These are phyloP conservation scores for Eudasyphora cyanicolor DNA, from an alignment of 2,888 invertebrate species.

Conservation along the genomic window DNA sequence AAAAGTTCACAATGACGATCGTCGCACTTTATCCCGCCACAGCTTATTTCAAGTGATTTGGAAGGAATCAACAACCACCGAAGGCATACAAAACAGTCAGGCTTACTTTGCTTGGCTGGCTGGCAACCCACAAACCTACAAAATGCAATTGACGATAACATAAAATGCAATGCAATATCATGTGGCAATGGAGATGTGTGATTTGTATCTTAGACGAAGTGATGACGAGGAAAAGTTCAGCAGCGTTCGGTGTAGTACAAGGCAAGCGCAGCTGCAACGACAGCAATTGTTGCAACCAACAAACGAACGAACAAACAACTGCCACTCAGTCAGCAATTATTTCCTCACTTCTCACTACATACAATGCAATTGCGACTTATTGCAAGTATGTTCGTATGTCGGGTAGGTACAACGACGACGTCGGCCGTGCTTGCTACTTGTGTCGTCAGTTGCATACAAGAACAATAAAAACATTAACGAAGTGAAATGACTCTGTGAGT, in stretches of 20 bases:
- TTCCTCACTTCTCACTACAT: constrained; percentile 3
- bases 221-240: not conserved
- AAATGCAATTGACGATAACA: constrained; percentile 1
- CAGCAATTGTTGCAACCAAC: constrained; percentile 12
- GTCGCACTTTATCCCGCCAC: not conserved
- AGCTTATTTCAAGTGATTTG: not conserved
- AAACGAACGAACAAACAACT: too few relatives aligned
- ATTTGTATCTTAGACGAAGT: not conserved
- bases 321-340: not conserved
- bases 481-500: not conserved
- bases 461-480: not conserved
- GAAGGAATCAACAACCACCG: constrained; percentile 13
- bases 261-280: constrained; percentile 11
- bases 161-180: not conserved
- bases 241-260: not conserved
- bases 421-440: not conserved
- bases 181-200: not conserved
- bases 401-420: not conserved
- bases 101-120: too few relatives aligned
- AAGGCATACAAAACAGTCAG: too few relatives aligned
- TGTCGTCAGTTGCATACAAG: too few relatives aligned
- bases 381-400: too few relatives aligned
- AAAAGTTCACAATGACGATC: not conserved
- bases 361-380: not conserved
- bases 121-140: constrained; percentile 29